Percentiles rank a stretch among this genome's conserved stretches.
Evolutionary conservation across 2,113 vertebrate genomes (phyloP).

Genomic region (Laticauda colubrina): DNA sequence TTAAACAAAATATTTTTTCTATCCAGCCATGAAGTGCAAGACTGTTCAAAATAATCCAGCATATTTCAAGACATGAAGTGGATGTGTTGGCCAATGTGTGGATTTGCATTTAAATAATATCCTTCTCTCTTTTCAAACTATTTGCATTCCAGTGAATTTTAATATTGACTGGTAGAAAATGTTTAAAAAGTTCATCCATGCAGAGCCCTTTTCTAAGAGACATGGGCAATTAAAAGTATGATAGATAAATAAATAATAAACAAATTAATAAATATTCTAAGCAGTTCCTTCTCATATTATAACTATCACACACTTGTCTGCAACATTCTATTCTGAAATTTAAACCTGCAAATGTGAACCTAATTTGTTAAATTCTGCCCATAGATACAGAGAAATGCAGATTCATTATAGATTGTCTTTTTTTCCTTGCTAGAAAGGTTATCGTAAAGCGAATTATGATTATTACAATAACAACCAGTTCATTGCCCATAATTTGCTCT

Average conservation of each 20-base stretch:
- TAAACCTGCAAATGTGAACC: not conserved
- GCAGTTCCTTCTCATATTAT: not conserved
- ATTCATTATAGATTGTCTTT: not conserved
- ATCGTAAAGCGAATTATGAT: not conserved
- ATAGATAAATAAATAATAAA: too few species aligned
- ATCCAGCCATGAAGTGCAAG: not conserved
- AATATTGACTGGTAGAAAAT: not conserved
- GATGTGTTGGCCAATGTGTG: not conserved
- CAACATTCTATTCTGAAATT: not conserved
- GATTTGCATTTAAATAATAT: not conserved
- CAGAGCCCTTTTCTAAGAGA: not conserved
- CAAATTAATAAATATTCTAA: not conserved
- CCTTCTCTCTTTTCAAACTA: not conserved
- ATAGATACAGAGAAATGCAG: not conserved
- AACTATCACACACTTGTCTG: not conserved
- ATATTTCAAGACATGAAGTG: not conserved
- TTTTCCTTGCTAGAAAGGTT: not conserved
- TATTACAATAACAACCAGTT: not conserved
- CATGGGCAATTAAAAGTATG: not conserved
- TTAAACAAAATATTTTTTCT: not conserved
- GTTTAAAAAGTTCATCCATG: not conserved
- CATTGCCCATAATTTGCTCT: constrained; percentile 19
- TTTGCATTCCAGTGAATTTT: not conserved
- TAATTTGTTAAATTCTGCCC: not conserved
- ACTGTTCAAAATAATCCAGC: not conserved